phyloP scores from a whole-genome alignment of 2,888 invertebrate genomes.

The Pegoplata infirma region DNA sequence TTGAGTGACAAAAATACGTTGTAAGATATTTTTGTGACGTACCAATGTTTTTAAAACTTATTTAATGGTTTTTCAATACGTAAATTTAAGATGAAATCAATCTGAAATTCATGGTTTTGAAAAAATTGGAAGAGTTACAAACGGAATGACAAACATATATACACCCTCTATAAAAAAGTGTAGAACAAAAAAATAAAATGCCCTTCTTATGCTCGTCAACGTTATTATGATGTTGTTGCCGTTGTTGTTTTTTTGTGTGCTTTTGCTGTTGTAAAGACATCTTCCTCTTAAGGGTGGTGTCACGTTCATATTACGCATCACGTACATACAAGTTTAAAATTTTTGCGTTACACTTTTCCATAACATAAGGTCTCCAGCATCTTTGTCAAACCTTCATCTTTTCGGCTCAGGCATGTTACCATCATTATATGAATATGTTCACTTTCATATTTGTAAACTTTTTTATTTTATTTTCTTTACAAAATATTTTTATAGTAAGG shows the following conservation, averaged over 20 bases:
- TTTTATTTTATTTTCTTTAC: too few relatives aligned
- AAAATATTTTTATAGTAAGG: too few relatives aligned
- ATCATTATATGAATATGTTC: slow-evolving; percentile 30
- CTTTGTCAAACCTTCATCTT: slow-evolving; percentile 39
- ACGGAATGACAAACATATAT: too few relatives aligned
- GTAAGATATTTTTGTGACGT: too few relatives aligned
- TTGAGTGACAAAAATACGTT: too few relatives aligned
- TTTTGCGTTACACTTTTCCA: slow-evolving; percentile 19
- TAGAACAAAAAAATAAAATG: slow-evolving; percentile 11
- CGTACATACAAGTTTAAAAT: slow-evolving; percentile 37
- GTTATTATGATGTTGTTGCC: not conserved
- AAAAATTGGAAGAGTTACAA: too few relatives aligned
- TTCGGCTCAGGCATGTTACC: slow-evolving; percentile 17
- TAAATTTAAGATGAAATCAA: too few relatives aligned
- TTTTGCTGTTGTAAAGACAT: slow-evolving; percentile 27
- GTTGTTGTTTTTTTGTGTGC: not conserved
- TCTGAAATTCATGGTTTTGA: too few relatives aligned
- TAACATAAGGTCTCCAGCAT: slow-evolving; percentile 22
- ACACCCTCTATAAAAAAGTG: too few relatives aligned
- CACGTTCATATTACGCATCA: slow-evolving; percentile 59
- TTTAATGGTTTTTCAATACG: too few relatives aligned
- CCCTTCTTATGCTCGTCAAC: not conserved
- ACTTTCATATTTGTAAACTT: not conserved
- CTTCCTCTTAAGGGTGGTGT: slow-evolving; percentile 39
- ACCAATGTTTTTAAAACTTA: too few relatives aligned